phyloP scores from a whole-genome alignment of 2,888 invertebrate genomes.

The Rhaphigaster nebulosa region DNA sequence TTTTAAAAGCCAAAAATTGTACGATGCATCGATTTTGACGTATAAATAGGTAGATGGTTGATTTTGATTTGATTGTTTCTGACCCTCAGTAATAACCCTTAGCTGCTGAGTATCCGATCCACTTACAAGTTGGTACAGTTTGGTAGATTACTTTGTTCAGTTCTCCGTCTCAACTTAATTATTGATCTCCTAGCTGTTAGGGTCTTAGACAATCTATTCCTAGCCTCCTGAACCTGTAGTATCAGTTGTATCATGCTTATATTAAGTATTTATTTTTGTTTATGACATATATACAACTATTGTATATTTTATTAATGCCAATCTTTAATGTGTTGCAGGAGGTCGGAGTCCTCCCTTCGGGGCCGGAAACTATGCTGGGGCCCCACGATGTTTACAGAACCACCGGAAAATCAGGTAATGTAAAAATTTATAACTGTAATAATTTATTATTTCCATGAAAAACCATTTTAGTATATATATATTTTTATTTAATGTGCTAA shows the following conservation, averaged over 20 bases:
- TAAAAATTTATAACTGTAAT: neutral
- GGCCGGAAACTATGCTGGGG: slow-evolving; percentile 52
- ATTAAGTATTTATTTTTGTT: neutral
- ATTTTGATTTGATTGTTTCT: neutral
- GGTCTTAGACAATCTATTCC: neutral
- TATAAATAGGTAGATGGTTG: neutral
- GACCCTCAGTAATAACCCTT: neutral
- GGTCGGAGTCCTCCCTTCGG: slow-evolving; percentile 32
- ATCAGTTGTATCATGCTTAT: neutral
- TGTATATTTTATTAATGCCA: neutral
- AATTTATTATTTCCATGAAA: neutral
- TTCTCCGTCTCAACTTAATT: neutral
- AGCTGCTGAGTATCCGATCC: neutral
- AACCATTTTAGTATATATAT: too few relatives aligned
- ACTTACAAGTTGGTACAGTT: neutral
- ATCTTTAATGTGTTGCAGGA: neutral
- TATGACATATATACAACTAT: neutral
- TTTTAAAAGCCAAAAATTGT: neutral
- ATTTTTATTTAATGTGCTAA: too few relatives aligned
- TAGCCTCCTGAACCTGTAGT: neutral
- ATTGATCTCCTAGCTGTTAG: neutral
- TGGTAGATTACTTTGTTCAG: neutral
- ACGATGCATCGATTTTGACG: neutral
- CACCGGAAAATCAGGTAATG: slow-evolving; percentile 50
- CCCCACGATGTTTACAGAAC: slow-evolving; percentile 53